Evolutionary conservation across 2,797 vertebrate genomes (phyloP).

Genomic region (Betta splendens): DNA sequence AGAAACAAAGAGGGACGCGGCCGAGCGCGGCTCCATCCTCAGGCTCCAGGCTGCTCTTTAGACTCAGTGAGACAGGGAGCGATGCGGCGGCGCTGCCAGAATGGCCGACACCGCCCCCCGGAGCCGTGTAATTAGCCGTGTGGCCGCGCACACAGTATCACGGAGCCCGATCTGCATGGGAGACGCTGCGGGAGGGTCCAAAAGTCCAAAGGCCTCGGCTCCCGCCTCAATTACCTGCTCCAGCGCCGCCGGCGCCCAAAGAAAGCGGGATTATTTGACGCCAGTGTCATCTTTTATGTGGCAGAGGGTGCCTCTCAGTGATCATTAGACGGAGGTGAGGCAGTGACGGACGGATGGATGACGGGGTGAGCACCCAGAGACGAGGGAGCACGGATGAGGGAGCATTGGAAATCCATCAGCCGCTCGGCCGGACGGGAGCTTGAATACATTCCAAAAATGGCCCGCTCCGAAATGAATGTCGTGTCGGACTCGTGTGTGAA

Average conservation of each 20-base stretch:
- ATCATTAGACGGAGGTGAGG: constrained; percentile 50
- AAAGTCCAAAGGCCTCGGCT: constrained; percentile 38
- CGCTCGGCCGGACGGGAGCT: constrained; percentile 6
- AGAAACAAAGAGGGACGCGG: too few relatives aligned
- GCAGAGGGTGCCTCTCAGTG: constrained; percentile 25
- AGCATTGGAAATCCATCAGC: constrained; percentile 41
- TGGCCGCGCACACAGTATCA: constrained; percentile 51
- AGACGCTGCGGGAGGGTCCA: constrained; percentile 43
- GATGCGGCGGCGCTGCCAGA: constrained; percentile 43
- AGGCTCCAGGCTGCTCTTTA: constrained; percentile 36
- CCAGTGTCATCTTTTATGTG: constrained; percentile 49
- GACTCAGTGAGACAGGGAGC: constrained; percentile 47
- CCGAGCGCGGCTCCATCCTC: constrained; percentile 32
- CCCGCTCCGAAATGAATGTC: background rate
- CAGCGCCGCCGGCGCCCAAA: constrained; percentile 36
- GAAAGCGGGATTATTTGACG: constrained; percentile 58
- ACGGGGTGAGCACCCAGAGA: background rate
- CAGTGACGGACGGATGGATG: constrained; percentile 36
- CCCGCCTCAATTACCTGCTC: constrained; percentile 68
- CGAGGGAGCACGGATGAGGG: constrained; percentile 17
- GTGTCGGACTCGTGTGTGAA: background rate
- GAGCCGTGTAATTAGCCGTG: constrained; percentile 66
- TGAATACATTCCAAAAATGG: background rate
- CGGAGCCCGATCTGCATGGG: constrained; percentile 58
- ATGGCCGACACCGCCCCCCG: constrained; percentile 28